Evolutionary conservation across 2,113 vertebrate genomes (phyloP).

Genomic region (Marmota flaviventris): DNA sequence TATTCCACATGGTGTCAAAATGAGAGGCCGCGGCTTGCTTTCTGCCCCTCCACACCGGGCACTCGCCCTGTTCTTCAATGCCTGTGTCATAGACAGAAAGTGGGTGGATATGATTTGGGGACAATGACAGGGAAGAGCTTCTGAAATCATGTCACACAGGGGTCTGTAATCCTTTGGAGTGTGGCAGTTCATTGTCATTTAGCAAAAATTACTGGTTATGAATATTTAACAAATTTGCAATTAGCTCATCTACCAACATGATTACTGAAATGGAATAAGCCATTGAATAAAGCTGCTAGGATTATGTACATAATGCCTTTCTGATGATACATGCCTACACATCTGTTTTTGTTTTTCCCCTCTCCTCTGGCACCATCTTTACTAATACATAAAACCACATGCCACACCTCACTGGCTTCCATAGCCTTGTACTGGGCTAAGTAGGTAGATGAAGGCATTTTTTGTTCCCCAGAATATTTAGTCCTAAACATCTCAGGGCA

Average conservation of each 20-base stretch:
- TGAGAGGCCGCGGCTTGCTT: background rate
- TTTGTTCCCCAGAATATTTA: background rate
- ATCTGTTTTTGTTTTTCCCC: conserved; percentile 72
- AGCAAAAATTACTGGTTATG: conserved; percentile 79
- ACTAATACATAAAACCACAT: conserved; percentile 63
- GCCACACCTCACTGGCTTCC: conserved; percentile 35
- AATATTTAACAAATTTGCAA: conserved; percentile 83
- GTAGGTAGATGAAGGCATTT: background rate
- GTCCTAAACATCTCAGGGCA: background rate
- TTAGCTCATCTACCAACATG: conserved; percentile 81
- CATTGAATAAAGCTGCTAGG: conserved; percentile 71
- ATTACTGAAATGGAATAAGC: conserved; percentile 78
- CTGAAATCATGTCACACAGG: conserved; percentile 23
- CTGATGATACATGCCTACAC: conserved; percentile 75
- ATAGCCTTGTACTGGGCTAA: background rate
- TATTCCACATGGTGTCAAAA: background rate
- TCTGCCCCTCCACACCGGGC: background rate
- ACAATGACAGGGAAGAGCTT: background rate
- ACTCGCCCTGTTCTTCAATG: background rate
- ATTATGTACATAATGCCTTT: conserved; percentile 73
- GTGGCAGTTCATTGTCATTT: conserved; percentile 77
- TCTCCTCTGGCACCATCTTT: conserved; percentile 46
- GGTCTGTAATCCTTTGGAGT: conserved; percentile 58
- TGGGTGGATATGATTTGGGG: background rate
- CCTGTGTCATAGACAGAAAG: background rate